Conservation (phyloP, 1,140 invertebrate species). For the Calliphora vicina region DNA sequence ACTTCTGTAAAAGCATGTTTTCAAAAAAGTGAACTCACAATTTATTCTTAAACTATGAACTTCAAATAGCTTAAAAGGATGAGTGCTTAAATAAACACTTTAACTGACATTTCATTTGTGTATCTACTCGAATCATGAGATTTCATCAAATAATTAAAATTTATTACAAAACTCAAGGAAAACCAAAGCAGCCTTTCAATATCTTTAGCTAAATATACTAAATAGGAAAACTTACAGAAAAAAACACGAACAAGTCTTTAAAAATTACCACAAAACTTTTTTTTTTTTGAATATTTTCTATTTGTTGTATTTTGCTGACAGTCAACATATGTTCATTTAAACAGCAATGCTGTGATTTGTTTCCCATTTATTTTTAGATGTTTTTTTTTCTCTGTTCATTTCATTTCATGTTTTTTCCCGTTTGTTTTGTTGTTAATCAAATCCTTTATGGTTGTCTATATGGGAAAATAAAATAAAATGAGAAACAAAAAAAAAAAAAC, state of each 20-base stretch:
- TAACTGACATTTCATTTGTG: too few species aligned
- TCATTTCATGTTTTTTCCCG: background rate
- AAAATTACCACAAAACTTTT: background rate
- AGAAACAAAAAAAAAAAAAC: background rate
- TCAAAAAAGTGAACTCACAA: too few species aligned
- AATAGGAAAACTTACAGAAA: too few species aligned
- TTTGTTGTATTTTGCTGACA: conserved; percentile 5
- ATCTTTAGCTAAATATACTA: too few species aligned
- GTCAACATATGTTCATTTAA: conserved; percentile 20
- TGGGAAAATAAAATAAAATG: background rate
- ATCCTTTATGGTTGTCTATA: background rate
- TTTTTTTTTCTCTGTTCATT: background rate
- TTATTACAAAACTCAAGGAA: too few species aligned
- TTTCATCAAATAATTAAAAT: too few species aligned
- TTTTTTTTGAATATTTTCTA: background rate
- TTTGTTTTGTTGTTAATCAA: background rate
- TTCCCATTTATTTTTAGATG: conserved; percentile 7
- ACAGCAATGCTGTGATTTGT: conserved; percentile 31
- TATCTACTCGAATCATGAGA: too few species aligned
- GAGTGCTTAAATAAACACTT: too few species aligned
- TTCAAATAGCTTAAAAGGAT: too few species aligned
- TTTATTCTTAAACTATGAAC: too few species aligned
- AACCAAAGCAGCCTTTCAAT: too few species aligned
- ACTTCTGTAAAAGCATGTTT: too few species aligned
- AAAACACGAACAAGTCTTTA: background rate